Base-by-base conservation (phyloP, 2,113 vertebrate species). In the Eudyptes chrysolophus region DNA sequence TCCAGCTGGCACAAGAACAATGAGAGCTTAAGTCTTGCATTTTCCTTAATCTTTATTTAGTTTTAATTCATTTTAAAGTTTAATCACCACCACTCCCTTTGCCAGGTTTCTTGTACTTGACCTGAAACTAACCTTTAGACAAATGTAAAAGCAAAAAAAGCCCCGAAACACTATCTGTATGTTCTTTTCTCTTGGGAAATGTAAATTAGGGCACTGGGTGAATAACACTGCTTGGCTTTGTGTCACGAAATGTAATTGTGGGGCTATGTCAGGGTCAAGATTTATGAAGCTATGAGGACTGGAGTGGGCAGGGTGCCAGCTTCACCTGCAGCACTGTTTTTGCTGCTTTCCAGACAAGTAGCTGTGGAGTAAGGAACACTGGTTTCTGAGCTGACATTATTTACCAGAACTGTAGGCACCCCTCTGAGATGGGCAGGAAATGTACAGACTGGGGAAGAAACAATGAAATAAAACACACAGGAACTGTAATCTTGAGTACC, bases 221-320 rank as follows among this genome's bases (percentile, higher is more conserved):
- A 98, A 97, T 96, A 98, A 96, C 92, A 97, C 78, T 96, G 75
- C 94, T 97, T 97, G 96, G 95, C 94, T 98, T 97, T 98, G 94
- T 98, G 93, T 98, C 95, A 94, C 92, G 97, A 98, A 98, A 98
- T 97, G 97, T 94, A 98, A 97, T 94, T 96, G 84, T 90, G 75
- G 49, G 87, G 72, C 92, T 96, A 55, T 11, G 57, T 87, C 85
- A 97, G 92, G 96, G 97, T 97, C 92, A 97, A 97, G 96, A 97
- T 98, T 98, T 98, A 98, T 98, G 97, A 97, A 98, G 95, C 92
- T 96, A 93, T 98, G 97, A 97, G 93, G 92, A 87, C 75, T 85
- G 66, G 71, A 92, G 76, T 90, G 95, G 97, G 97, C 93, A 97
- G 46, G 18, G 32, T 95, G 97, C 97, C 97, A 97, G 92, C 75